These are phyloP conservation scores for Lerista edwardsae DNA, from an alignment of 2,797 vertebrate species.

Conservation along the genomic window DNA sequence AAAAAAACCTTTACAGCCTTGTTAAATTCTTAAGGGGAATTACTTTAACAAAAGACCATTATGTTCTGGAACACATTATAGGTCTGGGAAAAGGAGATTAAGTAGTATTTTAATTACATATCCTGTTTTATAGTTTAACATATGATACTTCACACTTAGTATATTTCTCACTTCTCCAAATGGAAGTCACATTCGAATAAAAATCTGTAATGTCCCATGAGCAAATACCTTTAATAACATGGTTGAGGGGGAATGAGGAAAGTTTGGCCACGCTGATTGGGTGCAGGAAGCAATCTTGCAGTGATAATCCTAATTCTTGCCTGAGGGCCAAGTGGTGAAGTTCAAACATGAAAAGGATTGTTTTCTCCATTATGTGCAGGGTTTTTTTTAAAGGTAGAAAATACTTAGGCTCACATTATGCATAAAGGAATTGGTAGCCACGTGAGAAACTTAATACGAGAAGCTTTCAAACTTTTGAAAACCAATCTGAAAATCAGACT, in stretches of 20 bases:
- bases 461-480: neutral
- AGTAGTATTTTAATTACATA: slow-evolving; percentile 33
- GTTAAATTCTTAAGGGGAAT: slow-evolving; percentile 72
- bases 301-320: neutral
- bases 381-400: neutral
- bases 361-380: neutral
- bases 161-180: slow-evolving; percentile 3
- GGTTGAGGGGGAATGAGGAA: neutral
- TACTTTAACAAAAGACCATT: slow-evolving; percentile 72
- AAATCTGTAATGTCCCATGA: neutral
- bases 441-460: neutral
- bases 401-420: slow-evolving; percentile 19
- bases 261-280: neutral
- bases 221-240: neutral
- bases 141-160: slow-evolving; percentile 19
- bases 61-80: slow-evolving; percentile 57
- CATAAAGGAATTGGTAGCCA: neutral
- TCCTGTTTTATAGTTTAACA: slow-evolving; percentile 46
- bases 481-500: slow-evolving; percentile 11
- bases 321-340: slow-evolving; percentile 8
- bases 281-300: slow-evolving; percentile 21
- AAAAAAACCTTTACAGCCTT: slow-evolving; percentile 60
- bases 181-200: neutral
- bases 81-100: slow-evolving; percentile 64
- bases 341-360: neutral